Evolutionary conservation across 2,113 vertebrate genomes (phyloP).

Genomic region (Corynorhinus townsendii): DNA sequence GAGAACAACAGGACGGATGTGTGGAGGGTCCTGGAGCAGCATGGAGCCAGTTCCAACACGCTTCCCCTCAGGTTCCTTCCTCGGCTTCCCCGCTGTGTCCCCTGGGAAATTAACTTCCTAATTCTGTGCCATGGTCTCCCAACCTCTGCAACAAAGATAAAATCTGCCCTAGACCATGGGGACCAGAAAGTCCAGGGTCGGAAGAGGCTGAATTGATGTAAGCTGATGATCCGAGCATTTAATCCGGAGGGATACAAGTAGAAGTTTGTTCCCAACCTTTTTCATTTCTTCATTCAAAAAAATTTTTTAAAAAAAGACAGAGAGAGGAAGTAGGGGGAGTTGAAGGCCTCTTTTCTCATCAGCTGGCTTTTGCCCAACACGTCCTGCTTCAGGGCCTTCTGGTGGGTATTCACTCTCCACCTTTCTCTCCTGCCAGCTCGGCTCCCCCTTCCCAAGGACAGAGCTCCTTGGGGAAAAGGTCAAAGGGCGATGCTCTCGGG

Average conservation of each 20-base stretch:
- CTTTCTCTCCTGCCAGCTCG: not conserved
- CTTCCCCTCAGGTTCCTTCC: not conserved
- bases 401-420: slow-evolving; percentile 1
- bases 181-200: not conserved
- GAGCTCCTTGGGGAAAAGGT: not conserved
- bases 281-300: not conserved
- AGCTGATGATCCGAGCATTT: not conserved
- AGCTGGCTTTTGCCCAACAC: slow-evolving; percentile 33
- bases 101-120: slow-evolving; percentile 47
- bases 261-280: slow-evolving; percentile 33
- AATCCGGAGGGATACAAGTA: slow-evolving; percentile 23
- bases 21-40: not conserved
- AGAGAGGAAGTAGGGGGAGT: not conserved
- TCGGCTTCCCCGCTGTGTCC: not conserved
- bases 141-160: slow-evolving; percentile 36
- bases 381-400: slow-evolving; percentile 14
- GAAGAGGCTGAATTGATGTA: slow-evolving; percentile 34
- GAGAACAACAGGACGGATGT: not conserved
- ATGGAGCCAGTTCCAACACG: not conserved
- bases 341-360: slow-evolving; percentile 42
- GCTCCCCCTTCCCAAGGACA: not conserved
- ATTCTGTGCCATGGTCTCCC: not conserved
- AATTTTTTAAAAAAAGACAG: no score
- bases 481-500: not conserved
- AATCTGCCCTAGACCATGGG: not conserved